These are phyloP conservation scores for Pelecanus crispus DNA, from an alignment of 2,113 vertebrate genomes.

Conservation along the genomic window DNA sequence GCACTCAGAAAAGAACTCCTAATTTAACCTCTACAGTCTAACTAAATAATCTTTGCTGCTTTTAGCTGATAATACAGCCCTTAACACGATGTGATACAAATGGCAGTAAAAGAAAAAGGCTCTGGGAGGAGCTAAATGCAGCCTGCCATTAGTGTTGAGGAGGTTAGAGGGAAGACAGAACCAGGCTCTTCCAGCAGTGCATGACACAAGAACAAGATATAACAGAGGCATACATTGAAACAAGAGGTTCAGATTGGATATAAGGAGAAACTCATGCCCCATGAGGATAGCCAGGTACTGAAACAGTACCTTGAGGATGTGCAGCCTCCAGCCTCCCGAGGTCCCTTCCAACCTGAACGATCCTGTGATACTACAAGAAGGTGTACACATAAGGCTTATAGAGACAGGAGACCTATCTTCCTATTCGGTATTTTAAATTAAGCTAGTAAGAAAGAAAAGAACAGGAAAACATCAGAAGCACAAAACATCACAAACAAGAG, in stretches of 20 bases:
- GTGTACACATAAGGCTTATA: rapidly evolving
- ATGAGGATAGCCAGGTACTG: not conserved
- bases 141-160: not conserved
- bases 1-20: not conserved
- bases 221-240: not conserved
- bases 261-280: not conserved
- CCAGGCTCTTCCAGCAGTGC: not conserved
- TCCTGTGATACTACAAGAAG: not conserved
- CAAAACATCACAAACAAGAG: not conserved
- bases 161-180: not conserved
- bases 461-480: not conserved
- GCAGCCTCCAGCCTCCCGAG: not conserved
- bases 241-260: not conserved
- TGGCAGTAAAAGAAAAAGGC: not conserved
- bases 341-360: not conserved
- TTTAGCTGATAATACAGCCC: not conserved
- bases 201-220: not conserved
- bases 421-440: not conserved
- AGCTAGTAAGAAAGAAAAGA: not conserved
- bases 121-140: not conserved
- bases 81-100: not conserved
- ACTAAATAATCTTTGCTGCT: not conserved
- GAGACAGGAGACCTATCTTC: not conserved
- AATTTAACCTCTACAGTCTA: not conserved
- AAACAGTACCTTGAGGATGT: not conserved